Evolutionary conservation across 1,140 invertebrate genomes (phyloP), one percentile per base, ranked within the genome.

Genomic region (Caenorhabditis remanei): DNA sequence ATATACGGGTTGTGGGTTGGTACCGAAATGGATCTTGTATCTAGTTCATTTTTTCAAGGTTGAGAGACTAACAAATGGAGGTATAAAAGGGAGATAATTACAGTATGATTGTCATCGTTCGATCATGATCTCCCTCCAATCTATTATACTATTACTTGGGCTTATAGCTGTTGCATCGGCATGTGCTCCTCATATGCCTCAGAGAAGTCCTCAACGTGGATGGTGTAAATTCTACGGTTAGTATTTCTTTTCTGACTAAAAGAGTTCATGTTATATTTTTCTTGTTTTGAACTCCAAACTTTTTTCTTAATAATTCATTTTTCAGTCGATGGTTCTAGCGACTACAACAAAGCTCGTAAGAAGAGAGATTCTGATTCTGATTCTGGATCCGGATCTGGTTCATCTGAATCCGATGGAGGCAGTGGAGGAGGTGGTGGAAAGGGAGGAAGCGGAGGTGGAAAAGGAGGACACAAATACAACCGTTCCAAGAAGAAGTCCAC

Each of bases 1-100:
- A 63, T 32, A 71, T 71, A 71, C 65, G 65, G 65, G 65, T 71
- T 71, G 40, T 71, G 65, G 65, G 65, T 71, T 71, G 65, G 65
- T 14, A 71, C 40, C 41, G 61, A 46, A 32, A n/a, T 43, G 65
- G 41, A 71, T 71, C 41, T 43, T 14, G 19, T 71, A 43, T 9
- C 50, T 11, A 14, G 50, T 53, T 53, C 13, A 14, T 53, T 32
- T 67, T 71, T 71, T 46, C 16, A 71, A 71, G 65, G 65, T 71
- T 43, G 65, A 71, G 9, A 16, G 65, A 46, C 11, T n/a, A 71
- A 43, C 5, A 71, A 46, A 43, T 71, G 41, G 41, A 71, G 16
- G 14, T 71, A 71, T 71, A 71, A 71, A 71, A 71, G 61, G 16
- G 5, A 4, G 11, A 43, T 19, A 19, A 19, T 71, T 43, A n/a